Conservation (phyloP, 35 echinoderm and acorn worm genomes). For the Chiridota heheva region DNA sequence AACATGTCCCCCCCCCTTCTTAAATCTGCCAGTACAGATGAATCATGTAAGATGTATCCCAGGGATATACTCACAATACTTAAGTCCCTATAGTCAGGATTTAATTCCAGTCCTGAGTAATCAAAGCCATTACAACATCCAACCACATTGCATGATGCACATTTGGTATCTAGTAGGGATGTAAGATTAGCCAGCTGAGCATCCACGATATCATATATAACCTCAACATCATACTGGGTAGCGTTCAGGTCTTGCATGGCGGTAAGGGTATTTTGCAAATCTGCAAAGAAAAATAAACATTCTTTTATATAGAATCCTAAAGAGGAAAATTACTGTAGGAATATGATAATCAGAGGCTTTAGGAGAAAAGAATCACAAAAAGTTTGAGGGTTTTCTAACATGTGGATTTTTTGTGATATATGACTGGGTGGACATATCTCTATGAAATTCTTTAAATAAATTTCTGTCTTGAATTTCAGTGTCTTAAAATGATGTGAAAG, state of each 20-base stretch:
- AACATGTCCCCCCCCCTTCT: too few species aligned
- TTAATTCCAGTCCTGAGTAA: conserved; percentile 46
- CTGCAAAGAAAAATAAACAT: conserved; percentile 36
- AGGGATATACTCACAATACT: conserved; percentile 21
- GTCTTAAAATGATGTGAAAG: too few species aligned
- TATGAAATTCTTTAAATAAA: too few species aligned
- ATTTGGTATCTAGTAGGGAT: not conserved
- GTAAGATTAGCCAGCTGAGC: not conserved
- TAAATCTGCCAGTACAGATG: too few species aligned
- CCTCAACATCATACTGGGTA: conserved; percentile 56
- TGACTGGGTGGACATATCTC: too few species aligned
- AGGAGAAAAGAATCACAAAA: not conserved
- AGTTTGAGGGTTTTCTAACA: too few species aligned
- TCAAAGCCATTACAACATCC: conserved; percentile 44
- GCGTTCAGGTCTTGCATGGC: conserved; percentile 32
- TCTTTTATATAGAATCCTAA: not conserved
- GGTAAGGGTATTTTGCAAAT: conserved; percentile 49
- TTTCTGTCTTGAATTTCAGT: too few species aligned
- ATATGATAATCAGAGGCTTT: too few species aligned
- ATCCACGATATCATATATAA: conserved; percentile 18
- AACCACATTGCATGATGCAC: not conserved
- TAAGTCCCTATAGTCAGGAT: conserved; percentile 41
- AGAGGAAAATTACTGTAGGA: too few species aligned
- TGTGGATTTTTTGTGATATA: too few species aligned
- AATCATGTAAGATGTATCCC: too few species aligned